These are phyloP conservation scores for Stomatorhinus walkeri DNA, from an alignment of 2,797 vertebrate genomes.

Conservation along the genomic window DNA sequence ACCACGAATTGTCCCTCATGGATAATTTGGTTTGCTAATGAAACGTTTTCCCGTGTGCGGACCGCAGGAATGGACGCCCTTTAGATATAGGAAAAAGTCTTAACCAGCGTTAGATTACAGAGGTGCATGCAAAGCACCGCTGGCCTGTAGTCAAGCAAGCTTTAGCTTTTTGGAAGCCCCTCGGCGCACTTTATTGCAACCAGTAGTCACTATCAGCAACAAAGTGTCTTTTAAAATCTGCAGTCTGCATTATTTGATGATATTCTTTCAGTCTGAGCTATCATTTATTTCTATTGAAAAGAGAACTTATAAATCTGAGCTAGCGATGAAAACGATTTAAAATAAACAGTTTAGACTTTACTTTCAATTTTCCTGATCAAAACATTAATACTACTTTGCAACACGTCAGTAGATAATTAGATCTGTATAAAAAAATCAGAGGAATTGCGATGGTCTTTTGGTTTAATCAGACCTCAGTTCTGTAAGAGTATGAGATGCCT, in stretches of 20 bases:
- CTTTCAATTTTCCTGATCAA: background rate
- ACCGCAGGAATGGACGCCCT: constrained; percentile 52
- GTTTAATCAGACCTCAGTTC: background rate
- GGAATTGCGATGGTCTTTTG: background rate
- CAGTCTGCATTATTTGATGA: background rate
- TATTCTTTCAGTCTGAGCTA: background rate
- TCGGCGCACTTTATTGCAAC: background rate
- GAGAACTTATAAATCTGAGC: background rate
- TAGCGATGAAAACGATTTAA: background rate
- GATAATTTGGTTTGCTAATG: constrained; percentile 48
- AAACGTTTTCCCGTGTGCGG: constrained; percentile 43
- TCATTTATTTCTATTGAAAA: background rate
- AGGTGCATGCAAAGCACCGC: constrained; percentile 10
- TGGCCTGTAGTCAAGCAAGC: background rate
- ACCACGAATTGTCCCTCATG: constrained; percentile 33
- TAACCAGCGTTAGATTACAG: constrained; percentile 38
- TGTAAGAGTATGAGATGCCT: background rate
- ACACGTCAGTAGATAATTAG: background rate
- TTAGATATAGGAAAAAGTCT: constrained; percentile 36
- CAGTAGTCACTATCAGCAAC: background rate
- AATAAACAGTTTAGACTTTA: background rate
- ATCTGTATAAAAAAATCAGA: background rate
- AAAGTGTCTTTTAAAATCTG: background rate
- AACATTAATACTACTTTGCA: background rate
- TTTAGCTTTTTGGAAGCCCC: background rate